These are phyloP conservation scores for Eupithecia tripunctaria DNA, from an alignment of 2,888 invertebrate genomes.

Conservation along the genomic window DNA sequence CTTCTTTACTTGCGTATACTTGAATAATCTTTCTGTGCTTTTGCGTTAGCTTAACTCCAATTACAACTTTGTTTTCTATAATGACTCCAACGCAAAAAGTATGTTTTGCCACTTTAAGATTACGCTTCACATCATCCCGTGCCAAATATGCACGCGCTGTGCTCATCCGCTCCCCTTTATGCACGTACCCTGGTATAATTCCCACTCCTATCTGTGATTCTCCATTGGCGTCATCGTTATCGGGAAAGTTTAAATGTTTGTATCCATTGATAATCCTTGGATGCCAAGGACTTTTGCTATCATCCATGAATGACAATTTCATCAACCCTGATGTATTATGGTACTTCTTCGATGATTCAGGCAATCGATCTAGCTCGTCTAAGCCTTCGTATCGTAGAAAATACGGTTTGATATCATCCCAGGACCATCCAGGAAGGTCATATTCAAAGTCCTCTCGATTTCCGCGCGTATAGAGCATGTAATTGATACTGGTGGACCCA, in stretches of 20 bases:
- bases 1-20: constrained; percentile 59
- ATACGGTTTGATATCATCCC: constrained; percentile 63
- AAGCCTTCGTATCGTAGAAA: constrained; percentile 66
- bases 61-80: constrained; percentile 52
- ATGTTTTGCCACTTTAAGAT: constrained; percentile 56
- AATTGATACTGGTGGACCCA: constrained; percentile 70
- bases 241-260: constrained; percentile 48
- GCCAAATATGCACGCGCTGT: constrained; percentile 63
- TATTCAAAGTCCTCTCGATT: constrained; percentile 60
- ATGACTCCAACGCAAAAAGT: constrained; percentile 61
- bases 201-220: constrained; percentile 64
- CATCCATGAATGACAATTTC: constrained; percentile 56
- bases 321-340: constrained; percentile 66
- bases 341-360: constrained; percentile 57
- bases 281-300: constrained; percentile 63
- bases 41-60: constrained; percentile 57
- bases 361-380: constrained; percentile 51
- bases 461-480: constrained; percentile 70
- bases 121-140: constrained; percentile 48
- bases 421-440: constrained; percentile 62
- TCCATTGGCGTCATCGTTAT: constrained; percentile 64
- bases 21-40: constrained; percentile 10
- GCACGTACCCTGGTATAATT: constrained; percentile 57
- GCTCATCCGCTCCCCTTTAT: constrained; percentile 61
- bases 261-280: constrained; percentile 54